Percentiles rank a stretch among this genome's conserved stretches.
These are phyloP conservation scores for Ceryle rudis DNA, from an alignment of 2,797 vertebrate genomes.

Conservation along the genomic window DNA sequence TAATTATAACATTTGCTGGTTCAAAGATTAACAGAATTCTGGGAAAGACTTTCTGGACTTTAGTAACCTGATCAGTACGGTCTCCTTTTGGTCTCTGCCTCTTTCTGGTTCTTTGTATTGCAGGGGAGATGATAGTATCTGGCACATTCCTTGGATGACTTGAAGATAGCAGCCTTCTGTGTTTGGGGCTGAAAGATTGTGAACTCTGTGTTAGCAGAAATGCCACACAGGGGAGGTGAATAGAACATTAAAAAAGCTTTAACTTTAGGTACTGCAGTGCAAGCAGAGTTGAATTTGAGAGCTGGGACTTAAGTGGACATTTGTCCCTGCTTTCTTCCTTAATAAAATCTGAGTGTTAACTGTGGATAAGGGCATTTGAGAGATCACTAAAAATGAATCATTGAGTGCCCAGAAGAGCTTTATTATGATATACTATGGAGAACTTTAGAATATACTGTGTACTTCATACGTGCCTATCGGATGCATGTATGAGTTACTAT, in stretches of 20 bases:
- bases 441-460: conserved; percentile 61
- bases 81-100: conserved; percentile 76
- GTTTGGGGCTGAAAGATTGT: conserved; percentile 81
- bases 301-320: conserved; percentile 82
- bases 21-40: conserved; percentile 77
- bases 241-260: conserved; percentile 82
- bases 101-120: conserved; percentile 80
- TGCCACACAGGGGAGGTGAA: conserved; percentile 80
- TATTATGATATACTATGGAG: conserved; percentile 77
- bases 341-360: conserved; percentile 84
- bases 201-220: conserved; percentile 82
- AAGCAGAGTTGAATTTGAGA: conserved; percentile 82
- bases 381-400: conserved; percentile 85
- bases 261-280: conserved; percentile 76
- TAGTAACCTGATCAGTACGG: conserved; percentile 81
- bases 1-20: conserved; percentile 80
- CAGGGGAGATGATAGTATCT: conserved; percentile 90
- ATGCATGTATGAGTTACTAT: conserved; percentile 30
- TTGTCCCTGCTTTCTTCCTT: conserved; percentile 82
- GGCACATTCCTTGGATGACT: conserved; percentile 93
- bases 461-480: conserved; percentile 51
- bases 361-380: conserved; percentile 80
- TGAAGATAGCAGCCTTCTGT: conserved; percentile 86
- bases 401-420: conserved; percentile 79
- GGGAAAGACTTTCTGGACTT: conserved; percentile 76